Conservation (phyloP, 2,888 invertebrate species). For the Pedicia rivosa region DNA sequence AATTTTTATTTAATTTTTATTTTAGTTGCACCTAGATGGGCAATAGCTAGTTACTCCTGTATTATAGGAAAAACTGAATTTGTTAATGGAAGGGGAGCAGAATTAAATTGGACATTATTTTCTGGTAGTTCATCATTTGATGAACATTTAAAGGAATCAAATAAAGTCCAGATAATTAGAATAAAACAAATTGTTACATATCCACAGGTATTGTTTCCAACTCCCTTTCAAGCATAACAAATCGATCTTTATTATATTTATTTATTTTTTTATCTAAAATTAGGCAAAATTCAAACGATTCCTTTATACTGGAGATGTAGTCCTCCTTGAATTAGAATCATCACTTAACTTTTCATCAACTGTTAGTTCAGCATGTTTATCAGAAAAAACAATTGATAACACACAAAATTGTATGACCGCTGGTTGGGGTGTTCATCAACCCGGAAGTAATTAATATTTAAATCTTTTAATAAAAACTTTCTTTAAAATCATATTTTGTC, state of each 20-base stretch:
- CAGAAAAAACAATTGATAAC: conserved; percentile 31
- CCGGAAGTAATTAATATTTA: neutral
- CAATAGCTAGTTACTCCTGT: conserved; percentile 34
- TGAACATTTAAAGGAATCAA: conserved; percentile 5
- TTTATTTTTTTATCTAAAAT: too few species aligned
- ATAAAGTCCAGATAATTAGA: conserved; percentile 10
- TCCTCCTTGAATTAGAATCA: conserved; percentile 34
- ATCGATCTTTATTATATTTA: too few species aligned
- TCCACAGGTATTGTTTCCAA: conserved; percentile 31
- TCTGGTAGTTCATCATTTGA: conserved; percentile 9
- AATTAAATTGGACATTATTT: conserved; percentile 13
- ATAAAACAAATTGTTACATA: conserved; percentile 35
- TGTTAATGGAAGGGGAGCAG: conserved; percentile 9
- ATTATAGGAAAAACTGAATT: conserved; percentile 17
- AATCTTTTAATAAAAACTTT: neutral
- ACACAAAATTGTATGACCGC: conserved; percentile 39
- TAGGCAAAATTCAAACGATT: conserved; percentile 38
- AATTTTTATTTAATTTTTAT: conserved; percentile 15
- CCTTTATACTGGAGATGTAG: conserved; percentile 39
- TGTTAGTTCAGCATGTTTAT: conserved; percentile 40
- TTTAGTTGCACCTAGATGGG: conserved; percentile 33
- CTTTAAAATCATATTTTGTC: neutral
- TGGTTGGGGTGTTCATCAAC: conserved; percentile 30
- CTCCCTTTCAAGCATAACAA: too few species aligned
- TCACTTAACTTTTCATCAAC: conserved; percentile 35